Evolutionary conservation across 2,797 vertebrate genomes (phyloP).

Genomic region (Microctenopoma stevenorrisi): DNA sequence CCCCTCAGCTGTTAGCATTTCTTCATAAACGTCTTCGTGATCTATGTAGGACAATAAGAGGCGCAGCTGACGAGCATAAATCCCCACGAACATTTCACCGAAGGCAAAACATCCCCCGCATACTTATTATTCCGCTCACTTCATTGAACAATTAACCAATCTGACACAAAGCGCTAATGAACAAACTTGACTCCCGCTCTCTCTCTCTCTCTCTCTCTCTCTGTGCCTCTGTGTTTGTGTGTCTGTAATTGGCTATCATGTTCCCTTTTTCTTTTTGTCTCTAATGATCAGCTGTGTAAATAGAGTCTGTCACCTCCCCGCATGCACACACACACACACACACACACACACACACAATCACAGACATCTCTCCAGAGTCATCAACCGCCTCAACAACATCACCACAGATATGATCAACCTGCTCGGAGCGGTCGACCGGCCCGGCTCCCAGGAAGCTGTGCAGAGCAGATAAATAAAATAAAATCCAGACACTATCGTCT

Average conservation of each 20-base stretch:
- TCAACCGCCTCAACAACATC: slow-evolving; percentile 52
- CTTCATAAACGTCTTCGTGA: slow-evolving; percentile 20
- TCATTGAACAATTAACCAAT: slow-evolving; percentile 74
- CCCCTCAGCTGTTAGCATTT: slow-evolving; percentile 43
- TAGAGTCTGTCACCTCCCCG: slow-evolving; percentile 56
- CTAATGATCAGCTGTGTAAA: slow-evolving; percentile 66
- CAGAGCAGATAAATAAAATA: slow-evolving; percentile 68
- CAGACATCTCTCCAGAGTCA: slow-evolving; percentile 46
- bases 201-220: slow-evolving; percentile 35
- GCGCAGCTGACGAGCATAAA: slow-evolving; percentile 53
- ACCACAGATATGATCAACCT: slow-evolving; percentile 69
- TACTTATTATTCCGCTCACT: slow-evolving; percentile 70
- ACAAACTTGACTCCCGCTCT: slow-evolving; percentile 55
- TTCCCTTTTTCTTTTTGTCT: slow-evolving; percentile 51
- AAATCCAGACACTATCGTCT: slow-evolving; percentile 66
- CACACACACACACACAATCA: slow-evolving; percentile 4
- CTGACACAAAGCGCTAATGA: slow-evolving; percentile 74
- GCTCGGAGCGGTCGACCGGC: slow-evolving; percentile 53
- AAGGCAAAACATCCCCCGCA: slow-evolving; percentile 53
- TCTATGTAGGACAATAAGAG: slow-evolving; percentile 46
- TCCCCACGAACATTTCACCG: slow-evolving; percentile 51
- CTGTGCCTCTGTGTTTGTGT: slow-evolving; percentile 42
- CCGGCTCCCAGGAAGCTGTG: slow-evolving; percentile 57
- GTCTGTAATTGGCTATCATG: slow-evolving; percentile 67
- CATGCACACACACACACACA: slow-evolving; percentile 20